Evolutionary conservation across 2,888 invertebrate genomes (phyloP).

Genomic region (Mechanitis messenoides): DNA sequence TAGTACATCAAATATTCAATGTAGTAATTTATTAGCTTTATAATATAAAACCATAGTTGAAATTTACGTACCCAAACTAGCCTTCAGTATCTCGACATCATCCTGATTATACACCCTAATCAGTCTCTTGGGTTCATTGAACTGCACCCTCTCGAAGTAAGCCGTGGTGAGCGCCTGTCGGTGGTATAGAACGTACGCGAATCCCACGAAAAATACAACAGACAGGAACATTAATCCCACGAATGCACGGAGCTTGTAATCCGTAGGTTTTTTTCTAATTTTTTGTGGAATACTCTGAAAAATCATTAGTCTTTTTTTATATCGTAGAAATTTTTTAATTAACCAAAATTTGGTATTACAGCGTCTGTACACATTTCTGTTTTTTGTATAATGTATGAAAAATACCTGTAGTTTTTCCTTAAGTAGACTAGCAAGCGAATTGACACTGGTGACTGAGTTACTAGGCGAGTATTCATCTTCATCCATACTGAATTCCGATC

Average conservation of each 20-base stretch:
- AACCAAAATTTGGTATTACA: background rate
- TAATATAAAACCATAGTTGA: background rate
- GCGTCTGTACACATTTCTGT: background rate
- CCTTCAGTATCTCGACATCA: slow-evolving; percentile 82
- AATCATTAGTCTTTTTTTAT: background rate
- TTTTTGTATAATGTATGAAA: too few relatives aligned
- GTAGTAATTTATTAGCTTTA: background rate
- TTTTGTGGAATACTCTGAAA: slow-evolving; percentile 84
- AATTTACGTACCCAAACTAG: slow-evolving; percentile 73
- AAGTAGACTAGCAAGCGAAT: slow-evolving; percentile 88
- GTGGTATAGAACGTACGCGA: slow-evolving; percentile 89
- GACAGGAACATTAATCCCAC: slow-evolving; percentile 88
- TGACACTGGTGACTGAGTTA: slow-evolving; percentile 89
- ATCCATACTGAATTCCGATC: slow-evolving; percentile 76
- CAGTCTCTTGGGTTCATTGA: slow-evolving; percentile 85
- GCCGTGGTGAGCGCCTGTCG: slow-evolving; percentile 88
- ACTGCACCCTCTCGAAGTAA: slow-evolving; percentile 89
- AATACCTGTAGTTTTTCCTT: slow-evolving; percentile 87
- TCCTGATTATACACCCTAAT: slow-evolving; percentile 84
- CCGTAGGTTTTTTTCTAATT: slow-evolving; percentile 82
- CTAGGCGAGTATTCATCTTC: slow-evolving; percentile 82
- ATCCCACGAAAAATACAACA: slow-evolving; percentile 87
- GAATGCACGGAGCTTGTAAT: slow-evolving; percentile 88
- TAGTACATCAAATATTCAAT: too few relatives aligned
- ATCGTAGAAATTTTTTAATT: background rate